Percentiles rank a stretch among this genome's conserved stretches.
phyloP scores from a whole-genome alignment of 2,113 vertebrate species.

The Ceyx melanurus region DNA sequence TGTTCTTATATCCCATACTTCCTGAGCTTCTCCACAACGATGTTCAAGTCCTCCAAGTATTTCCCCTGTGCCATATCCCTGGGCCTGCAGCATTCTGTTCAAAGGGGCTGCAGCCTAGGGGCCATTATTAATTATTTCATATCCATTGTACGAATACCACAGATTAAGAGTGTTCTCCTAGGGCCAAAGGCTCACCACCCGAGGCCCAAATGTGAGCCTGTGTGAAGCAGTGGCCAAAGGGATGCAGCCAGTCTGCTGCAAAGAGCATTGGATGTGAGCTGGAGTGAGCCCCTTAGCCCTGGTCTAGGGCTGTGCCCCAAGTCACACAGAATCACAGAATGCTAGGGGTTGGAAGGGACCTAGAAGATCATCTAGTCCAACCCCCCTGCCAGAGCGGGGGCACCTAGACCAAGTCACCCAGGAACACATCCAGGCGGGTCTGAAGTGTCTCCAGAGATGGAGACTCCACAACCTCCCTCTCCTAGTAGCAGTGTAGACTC shows the following conservation, averaged over 20 bases:
- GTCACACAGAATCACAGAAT: no score
- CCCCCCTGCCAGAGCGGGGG: no score
- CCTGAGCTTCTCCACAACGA: no score
- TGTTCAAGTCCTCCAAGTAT: not conserved
- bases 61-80: not conserved
- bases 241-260: not conserved
- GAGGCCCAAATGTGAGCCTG: not conserved
- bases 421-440: no score
- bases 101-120: not conserved
- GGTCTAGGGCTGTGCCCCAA: not conserved
- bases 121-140: rapidly evolving
- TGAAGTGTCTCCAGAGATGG: no score
- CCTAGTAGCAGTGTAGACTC: not conserved
- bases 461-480: not conserved
- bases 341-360: no score
- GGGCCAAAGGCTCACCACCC: not conserved
- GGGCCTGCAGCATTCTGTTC: not conserved
- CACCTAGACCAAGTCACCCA: no score
- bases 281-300: rapidly evolving
- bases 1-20: no score
- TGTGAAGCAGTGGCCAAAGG: rapidly evolving
- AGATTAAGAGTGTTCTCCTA: not conserved
- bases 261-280: rapidly evolving
- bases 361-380: no score
- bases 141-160: not conserved